Evolutionary conservation across 2,113 vertebrate species (phyloP).

Genomic region (Eretmochelys imbricata): DNA sequence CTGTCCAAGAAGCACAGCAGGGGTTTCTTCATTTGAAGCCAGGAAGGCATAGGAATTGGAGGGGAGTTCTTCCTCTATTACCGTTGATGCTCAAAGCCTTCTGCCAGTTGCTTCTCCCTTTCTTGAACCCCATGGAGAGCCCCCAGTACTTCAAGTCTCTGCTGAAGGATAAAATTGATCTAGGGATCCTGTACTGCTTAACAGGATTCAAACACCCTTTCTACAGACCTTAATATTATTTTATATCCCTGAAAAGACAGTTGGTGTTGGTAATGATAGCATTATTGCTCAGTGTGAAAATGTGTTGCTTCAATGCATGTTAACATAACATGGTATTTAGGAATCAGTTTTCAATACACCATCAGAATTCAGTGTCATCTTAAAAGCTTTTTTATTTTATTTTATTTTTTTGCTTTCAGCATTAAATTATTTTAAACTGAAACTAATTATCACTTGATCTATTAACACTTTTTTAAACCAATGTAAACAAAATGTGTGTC

Average conservation of each 20-base stretch:
- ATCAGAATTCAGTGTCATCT: background rate
- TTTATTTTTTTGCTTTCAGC: background rate
- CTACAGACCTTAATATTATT: background rate
- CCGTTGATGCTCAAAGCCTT: background rate
- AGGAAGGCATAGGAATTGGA: background rate
- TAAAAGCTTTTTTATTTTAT: background rate
- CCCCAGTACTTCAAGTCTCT: background rate
- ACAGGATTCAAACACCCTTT: background rate
- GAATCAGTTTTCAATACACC: background rate
- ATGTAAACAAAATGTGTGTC: background rate
- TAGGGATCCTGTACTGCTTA: background rate
- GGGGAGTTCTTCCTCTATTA: background rate
- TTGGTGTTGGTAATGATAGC: background rate
- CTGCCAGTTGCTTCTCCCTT: background rate
- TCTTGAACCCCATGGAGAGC: background rate
- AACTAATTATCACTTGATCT: background rate
- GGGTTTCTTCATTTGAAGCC: background rate
- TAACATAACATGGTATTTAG: background rate
- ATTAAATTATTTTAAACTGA: constrained; percentile 6
- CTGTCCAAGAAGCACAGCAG: background rate
- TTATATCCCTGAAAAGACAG: background rate
- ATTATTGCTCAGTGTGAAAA: background rate
- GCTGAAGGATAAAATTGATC: background rate
- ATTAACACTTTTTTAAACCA: background rate
- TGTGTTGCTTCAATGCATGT: background rate